Evolutionary conservation across 2,888 invertebrate species (phyloP).

Genomic region (Amphimallon solstitiale): DNA sequence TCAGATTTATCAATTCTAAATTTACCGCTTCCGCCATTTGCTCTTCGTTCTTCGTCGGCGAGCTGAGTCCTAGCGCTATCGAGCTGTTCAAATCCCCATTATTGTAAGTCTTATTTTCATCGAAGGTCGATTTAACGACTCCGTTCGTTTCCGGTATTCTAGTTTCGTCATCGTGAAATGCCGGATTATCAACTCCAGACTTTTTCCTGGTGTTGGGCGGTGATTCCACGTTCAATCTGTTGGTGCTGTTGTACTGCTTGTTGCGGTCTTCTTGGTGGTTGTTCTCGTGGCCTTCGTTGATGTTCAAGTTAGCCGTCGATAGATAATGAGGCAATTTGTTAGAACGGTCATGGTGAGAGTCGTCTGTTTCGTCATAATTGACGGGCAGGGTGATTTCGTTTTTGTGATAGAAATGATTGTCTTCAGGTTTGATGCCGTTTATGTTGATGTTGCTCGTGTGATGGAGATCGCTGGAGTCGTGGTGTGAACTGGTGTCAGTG

Average conservation of each 20-base stretch:
- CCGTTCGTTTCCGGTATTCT: conserved; percentile 63
- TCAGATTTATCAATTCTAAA: conserved; percentile 81
- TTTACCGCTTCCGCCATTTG: conserved; percentile 76
- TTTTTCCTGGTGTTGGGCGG: conserved; percentile 50
- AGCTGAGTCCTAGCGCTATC: conserved; percentile 51
- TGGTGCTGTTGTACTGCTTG: conserved; percentile 61
- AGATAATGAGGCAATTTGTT: conserved; percentile 59
- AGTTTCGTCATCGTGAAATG: conserved; percentile 60
- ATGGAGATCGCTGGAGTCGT: conserved; percentile 42
- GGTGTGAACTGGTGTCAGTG: conserved; percentile 46
- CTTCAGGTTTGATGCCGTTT: conserved; percentile 37
- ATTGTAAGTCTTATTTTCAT: conserved; percentile 57
- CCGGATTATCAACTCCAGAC: conserved; percentile 65
- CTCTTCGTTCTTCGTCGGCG: conserved; percentile 56
- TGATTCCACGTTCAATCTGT: conserved; percentile 55
- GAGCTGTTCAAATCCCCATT: conserved; percentile 56
- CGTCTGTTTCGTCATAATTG: conserved; percentile 58
- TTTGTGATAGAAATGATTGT: conserved; percentile 59
- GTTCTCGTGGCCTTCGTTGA: conserved; percentile 58
- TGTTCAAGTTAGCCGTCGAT: conserved; percentile 60
- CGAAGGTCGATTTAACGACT: conserved; percentile 56
- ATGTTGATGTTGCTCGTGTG: conserved; percentile 38
- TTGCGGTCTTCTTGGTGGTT: conserved; percentile 60
- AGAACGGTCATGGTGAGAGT: conserved; percentile 36
- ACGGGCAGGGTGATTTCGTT: conserved; percentile 62